Conservation (phyloP, 2,113 vertebrate genomes). For the Cynoglossus semilaevis region DNA sequence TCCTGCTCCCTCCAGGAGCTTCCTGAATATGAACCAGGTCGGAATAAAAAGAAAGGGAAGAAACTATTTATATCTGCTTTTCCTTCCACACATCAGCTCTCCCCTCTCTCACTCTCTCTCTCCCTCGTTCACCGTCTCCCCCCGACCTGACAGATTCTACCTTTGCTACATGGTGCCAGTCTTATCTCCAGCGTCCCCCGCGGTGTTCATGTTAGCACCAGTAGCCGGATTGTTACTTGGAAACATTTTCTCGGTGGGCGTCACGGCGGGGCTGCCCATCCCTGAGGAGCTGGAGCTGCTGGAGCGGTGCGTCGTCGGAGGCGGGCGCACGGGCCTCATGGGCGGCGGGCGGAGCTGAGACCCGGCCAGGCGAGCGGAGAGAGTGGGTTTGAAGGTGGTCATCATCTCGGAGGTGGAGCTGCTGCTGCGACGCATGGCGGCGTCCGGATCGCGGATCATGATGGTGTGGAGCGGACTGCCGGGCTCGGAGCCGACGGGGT, state of each 20-base stretch:
- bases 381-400: constrained; percentile 94
- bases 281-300: constrained; percentile 96
- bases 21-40: constrained; percentile 46
- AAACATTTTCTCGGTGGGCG: constrained; percentile 94
- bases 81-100: constrained; percentile 18
- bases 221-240: constrained; percentile 74
- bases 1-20: constrained; percentile 27
- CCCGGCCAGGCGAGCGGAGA: constrained; percentile 87
- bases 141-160: constrained; percentile 22
- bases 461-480: constrained; percentile 96
- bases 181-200: constrained; percentile 76
- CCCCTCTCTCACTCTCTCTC: constrained; percentile 6
- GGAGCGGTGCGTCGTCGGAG: constrained; percentile 87
- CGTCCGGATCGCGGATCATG: constrained; percentile 93
- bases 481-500: constrained; percentile 87
- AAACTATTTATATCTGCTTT: constrained; percentile 22
- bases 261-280: constrained; percentile 90
- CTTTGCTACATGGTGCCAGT: constrained; percentile 87
- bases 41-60: constrained; percentile 39
- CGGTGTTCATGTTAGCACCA: constrained; percentile 44
- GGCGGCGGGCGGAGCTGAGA: constrained; percentile 90
- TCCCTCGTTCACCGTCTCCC: constrained; percentile 6
- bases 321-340: constrained; percentile 81
- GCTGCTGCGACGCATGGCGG: constrained; percentile 92
- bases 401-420: constrained; percentile 94